Percentiles rank a stretch among this genome's conserved stretches.
Conservation (phyloP, 2,113 vertebrate genomes). For the Puntigrus tetrazona region DNA sequence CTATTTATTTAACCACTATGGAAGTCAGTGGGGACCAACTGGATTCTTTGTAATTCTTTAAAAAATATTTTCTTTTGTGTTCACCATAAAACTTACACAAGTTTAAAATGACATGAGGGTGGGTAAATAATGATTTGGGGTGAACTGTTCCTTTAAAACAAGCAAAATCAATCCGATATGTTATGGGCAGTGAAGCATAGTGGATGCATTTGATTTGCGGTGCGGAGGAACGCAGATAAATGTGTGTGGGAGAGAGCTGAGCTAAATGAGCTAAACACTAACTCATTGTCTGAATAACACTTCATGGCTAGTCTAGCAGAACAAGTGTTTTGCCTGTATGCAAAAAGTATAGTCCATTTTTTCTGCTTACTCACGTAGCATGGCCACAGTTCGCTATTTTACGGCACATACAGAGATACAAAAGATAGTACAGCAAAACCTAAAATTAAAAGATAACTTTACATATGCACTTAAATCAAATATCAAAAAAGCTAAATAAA, state of each 20-base stretch:
- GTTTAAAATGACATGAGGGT: too few species aligned
- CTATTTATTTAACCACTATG: too few species aligned
- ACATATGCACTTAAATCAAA: too few species aligned
- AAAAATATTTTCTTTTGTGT: too few species aligned
- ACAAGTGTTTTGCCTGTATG: not conserved
- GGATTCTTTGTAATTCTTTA: too few species aligned
- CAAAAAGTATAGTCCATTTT: not conserved
- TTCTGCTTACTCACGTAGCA: not conserved
- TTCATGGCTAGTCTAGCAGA: not conserved
- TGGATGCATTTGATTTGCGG: not conserved
- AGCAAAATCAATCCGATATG: not conserved
- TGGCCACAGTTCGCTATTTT: not conserved
- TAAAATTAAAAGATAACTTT: too few species aligned
- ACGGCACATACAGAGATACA: not conserved
- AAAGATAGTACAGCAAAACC: not conserved
- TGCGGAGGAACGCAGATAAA: constrained; percentile 43
- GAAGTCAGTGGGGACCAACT: too few species aligned
- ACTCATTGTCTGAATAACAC: not conserved
- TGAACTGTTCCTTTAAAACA: not conserved
- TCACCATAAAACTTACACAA: too few species aligned
- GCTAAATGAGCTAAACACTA: not conserved
- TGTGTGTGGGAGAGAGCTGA: constrained; percentile 1
- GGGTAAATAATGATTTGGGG: too few species aligned
- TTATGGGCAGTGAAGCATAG: not conserved
- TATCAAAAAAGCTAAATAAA: too few species aligned